A percentile compares a stretch with the other conserved stretches of the same genome.
Conservation (phyloP, 2,113 vertebrate genomes). For the Centropristis striata region DNA sequence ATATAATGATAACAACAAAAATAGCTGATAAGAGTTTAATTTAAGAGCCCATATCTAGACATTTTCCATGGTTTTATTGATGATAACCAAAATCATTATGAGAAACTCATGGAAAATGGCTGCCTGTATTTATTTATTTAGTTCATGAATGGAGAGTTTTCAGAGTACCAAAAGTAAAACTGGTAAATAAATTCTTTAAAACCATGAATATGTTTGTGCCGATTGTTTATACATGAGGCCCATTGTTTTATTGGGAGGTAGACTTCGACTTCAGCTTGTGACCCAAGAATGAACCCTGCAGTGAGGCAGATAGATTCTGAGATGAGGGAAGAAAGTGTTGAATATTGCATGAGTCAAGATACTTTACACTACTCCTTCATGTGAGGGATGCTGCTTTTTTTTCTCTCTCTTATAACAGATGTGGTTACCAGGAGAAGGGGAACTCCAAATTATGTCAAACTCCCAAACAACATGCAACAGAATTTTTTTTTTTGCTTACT, state of each 20-base stretch:
- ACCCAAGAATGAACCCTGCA: conserved; percentile 54
- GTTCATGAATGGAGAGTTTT: too few species aligned
- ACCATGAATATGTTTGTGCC: background rate
- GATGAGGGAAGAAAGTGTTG: conserved; percentile 34
- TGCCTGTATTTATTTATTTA: too few species aligned
- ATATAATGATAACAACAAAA: too few species aligned
- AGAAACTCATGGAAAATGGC: too few species aligned
- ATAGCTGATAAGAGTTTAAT: too few species aligned
- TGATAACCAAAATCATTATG: too few species aligned
- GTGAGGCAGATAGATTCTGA: conserved; percentile 46
- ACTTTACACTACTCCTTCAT: conserved; percentile 10
- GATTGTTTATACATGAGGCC: background rate
- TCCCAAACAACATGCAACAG: conserved; percentile 28
- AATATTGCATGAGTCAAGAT: conserved; percentile 60
- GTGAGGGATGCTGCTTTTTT: conserved; percentile 18
- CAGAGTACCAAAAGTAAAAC: too few species aligned
- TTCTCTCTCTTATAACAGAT: background rate
- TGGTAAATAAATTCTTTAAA: background rate
- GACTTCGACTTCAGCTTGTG: conserved; percentile 13
- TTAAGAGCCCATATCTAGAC: too few species aligned
- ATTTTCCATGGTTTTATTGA: too few species aligned
- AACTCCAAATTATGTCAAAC: conserved; percentile 22
- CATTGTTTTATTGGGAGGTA: background rate
- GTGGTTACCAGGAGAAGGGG: conserved; percentile 20
- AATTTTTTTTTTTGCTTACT: background rate